Conservation (phyloP, 2,888 invertebrate species). For the Epirrita christyi region DNA sequence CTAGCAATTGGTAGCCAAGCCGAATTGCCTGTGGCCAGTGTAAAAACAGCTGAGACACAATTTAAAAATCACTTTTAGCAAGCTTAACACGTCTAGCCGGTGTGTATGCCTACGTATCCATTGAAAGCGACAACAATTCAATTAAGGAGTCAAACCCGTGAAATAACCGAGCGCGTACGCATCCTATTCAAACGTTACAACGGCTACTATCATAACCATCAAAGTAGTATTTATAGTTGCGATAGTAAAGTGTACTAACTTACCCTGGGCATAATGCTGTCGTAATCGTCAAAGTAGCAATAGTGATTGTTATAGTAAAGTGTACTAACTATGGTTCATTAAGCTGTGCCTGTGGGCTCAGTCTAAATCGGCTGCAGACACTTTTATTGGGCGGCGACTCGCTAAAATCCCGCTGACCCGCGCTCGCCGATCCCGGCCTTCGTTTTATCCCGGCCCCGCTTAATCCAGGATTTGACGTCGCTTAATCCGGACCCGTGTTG, state of each 20-base stretch:
- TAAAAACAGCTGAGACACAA: conserved; percentile 12
- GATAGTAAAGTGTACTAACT: too few species aligned
- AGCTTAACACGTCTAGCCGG: too few species aligned
- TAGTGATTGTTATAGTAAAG: background rate
- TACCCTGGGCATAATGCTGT: too few species aligned
- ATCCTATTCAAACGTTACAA: too few species aligned
- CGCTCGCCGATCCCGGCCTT: conserved; percentile 72
- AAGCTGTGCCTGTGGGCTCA: conserved; percentile 68
- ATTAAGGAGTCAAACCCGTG: too few species aligned
- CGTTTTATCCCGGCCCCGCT: conserved; percentile 78
- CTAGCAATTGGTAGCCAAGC: conserved; percentile 82
- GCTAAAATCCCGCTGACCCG: conserved; percentile 80
- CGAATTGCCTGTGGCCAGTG: conserved; percentile 74
- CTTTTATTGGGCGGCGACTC: conserved; percentile 80
- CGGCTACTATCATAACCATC: too few species aligned
- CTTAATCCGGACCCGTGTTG: conserved; percentile 88
- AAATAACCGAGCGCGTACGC: too few species aligned
- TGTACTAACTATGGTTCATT: conserved; percentile 12
- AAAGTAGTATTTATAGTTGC: too few species aligned
- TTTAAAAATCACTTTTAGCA: background rate
- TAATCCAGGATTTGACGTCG: conserved; percentile 85
- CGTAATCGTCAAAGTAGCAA: too few species aligned
- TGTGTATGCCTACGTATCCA: too few species aligned
- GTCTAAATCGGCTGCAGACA: conserved; percentile 85
- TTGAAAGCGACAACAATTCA: too few species aligned